A percentile compares a stretch with the other conserved stretches of the same genome.
Evolutionary conservation across 1,140 invertebrate species (phyloP).

Genomic region (Drosophila ambigua): DNA sequence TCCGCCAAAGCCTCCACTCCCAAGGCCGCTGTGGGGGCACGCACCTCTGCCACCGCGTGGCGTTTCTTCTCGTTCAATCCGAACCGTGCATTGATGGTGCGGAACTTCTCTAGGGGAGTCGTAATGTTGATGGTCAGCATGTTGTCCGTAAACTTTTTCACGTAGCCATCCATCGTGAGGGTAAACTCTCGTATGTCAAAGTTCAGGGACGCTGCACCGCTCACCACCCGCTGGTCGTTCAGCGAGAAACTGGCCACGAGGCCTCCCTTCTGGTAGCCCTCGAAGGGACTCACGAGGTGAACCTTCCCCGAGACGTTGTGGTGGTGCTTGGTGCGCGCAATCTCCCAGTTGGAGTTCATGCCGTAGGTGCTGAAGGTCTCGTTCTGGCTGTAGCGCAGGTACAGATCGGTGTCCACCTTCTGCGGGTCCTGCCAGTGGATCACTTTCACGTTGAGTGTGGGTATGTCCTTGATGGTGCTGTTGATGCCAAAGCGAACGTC

Average conservation of each 20-base stretch:
- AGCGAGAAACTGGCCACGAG: slow-evolving; percentile 87
- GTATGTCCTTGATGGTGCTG: slow-evolving; percentile 86
- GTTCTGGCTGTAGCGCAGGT: slow-evolving; percentile 81
- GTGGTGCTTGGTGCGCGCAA: slow-evolving; percentile 79
- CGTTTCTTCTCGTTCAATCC: slow-evolving; percentile 88
- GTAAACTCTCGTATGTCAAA: slow-evolving; percentile 88
- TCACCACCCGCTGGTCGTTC: slow-evolving; percentile 86
- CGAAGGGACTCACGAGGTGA: slow-evolving; percentile 85
- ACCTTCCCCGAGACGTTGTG: slow-evolving; percentile 86
- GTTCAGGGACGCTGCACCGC: slow-evolving; percentile 88
- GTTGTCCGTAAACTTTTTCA: slow-evolving; percentile 87
- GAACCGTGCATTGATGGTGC: slow-evolving; percentile 87
- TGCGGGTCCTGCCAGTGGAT: slow-evolving; percentile 85
- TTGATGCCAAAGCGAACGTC: slow-evolving; percentile 85
- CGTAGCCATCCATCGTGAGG: slow-evolving; percentile 87
- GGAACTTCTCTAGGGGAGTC: slow-evolving; percentile 88
- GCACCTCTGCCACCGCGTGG: slow-evolving; percentile 89
- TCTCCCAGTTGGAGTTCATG: slow-evolving; percentile 86
- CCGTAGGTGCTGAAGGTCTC: slow-evolving; percentile 84
- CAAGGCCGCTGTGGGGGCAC: slow-evolving; percentile 87
- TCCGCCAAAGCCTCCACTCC: slow-evolving; percentile 88
- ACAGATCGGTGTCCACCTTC: slow-evolving; percentile 85
- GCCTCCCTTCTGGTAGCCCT: slow-evolving; percentile 87
- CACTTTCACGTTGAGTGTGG: slow-evolving; percentile 85
- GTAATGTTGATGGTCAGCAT: slow-evolving; percentile 89